Percentiles rank a stretch among this genome's conserved stretches.
Conservation (phyloP, 1,140 invertebrate genomes). For the Aphaenogaster floridana region DNA sequence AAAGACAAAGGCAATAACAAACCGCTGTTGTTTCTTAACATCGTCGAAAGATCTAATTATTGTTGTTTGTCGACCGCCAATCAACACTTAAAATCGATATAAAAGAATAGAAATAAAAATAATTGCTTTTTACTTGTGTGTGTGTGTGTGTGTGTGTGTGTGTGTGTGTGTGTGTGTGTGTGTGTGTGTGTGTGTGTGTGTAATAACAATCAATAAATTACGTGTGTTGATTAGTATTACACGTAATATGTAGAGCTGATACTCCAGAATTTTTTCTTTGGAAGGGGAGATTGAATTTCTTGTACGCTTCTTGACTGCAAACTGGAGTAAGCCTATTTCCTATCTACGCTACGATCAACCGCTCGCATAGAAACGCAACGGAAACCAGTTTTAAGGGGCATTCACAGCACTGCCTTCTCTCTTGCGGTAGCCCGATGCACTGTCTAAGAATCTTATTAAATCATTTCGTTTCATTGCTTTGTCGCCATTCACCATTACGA, state of each 20-base stretch:
- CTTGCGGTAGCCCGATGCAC: not conserved
- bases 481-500: constrained; percentile 23
- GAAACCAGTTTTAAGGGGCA: constrained; percentile 68
- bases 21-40: too few relatives aligned
- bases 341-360: constrained; percentile 64
- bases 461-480: constrained; percentile 22
- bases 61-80: too few relatives aligned
- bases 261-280: constrained; percentile 59
- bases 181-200: not conserved
- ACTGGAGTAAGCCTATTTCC: constrained; percentile 69
- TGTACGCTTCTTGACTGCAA: constrained; percentile 62
- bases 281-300: constrained; percentile 65
- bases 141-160: not conserved
- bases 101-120: not conserved
- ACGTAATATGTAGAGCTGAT: constrained; percentile 18
- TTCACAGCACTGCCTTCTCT: constrained; percentile 23
- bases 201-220: not conserved
- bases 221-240: not conserved
- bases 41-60: too few relatives aligned
- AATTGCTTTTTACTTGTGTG: not conserved
- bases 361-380: constrained; percentile 53
- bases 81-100: not conserved
- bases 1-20: too few relatives aligned
- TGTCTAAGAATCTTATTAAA: constrained; percentile 25
- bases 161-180: not conserved